Evolutionary conservation across 2,888 invertebrate species (phyloP).

Genomic region (Spisula solida): DNA sequence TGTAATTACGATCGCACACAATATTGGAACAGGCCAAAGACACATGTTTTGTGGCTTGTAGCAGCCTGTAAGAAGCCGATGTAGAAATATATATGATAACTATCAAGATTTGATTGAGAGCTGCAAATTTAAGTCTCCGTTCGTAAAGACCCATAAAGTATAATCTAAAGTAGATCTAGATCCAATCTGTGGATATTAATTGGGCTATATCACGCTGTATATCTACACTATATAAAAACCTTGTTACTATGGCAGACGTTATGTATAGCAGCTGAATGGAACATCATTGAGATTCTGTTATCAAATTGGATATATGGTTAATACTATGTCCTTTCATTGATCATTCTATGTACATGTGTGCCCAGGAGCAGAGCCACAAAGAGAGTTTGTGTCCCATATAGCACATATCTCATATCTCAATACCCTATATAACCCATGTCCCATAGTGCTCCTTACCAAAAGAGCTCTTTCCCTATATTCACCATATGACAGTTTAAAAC

Average conservation of each 20-base stretch:
- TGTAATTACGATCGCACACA: no score
- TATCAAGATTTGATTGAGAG: conserved; percentile 43
- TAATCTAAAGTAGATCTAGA: conserved; percentile 50
- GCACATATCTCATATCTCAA: no score
- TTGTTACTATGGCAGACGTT: background rate
- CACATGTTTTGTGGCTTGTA: background rate
- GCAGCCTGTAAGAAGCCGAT: conserved; percentile 26
- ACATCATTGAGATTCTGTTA: background rate
- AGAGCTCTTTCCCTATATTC: no score
- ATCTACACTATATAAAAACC: conserved; percentile 15
- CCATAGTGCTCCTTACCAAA: no score
- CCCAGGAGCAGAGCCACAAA: no score
- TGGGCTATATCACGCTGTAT: conserved; percentile 27
- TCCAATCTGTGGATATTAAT: conserved; percentile 46
- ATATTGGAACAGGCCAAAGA: background rate
- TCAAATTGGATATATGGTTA: conserved; percentile 2
- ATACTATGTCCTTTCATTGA: no score
- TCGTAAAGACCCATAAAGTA: conserved; percentile 30
- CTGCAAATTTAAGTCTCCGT: conserved; percentile 39
- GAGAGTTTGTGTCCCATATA: no score
- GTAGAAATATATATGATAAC: background rate
- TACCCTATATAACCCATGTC: no score
- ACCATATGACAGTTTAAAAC: no score
- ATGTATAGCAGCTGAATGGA: background rate
- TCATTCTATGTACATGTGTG: no score